Evolutionary conservation across 2,797 vertebrate species (phyloP), one percentile per base, ranked within the genome.

Genomic region (Valencia hispanica): DNA sequence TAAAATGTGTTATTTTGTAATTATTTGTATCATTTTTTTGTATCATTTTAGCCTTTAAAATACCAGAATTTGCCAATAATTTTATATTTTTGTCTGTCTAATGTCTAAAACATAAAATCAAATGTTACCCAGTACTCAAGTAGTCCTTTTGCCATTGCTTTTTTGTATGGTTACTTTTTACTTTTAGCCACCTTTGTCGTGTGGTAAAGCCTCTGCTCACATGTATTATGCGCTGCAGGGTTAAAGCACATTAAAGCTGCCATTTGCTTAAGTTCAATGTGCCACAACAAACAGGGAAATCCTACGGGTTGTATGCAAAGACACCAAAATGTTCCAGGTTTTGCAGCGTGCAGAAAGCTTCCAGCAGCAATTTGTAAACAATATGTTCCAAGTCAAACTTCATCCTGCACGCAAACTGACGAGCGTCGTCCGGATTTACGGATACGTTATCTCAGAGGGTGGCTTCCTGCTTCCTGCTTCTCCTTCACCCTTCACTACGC

Each of bases 331-430:
- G 75, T 73, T 51, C 74, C 0, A 1, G 5, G 61, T 72, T 25
- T 4, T 73, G 72, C 81, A 20, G 48, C 59, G n/a, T 11, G 65
- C 70, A 81, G 77, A 72, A 63, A 45, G 81, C 63, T 81, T 72
- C 80, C 74, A 32, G 12, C 71, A 75, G 81, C 57, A 72, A 71
- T 73, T 20, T 81, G 80, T 90, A 83, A 91, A 91, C 88, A 90
- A 30, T 17, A 22, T 63, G 45, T 70, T 72, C 55, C 81, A 74
- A 86, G 88, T 93, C 89, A 92, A 88, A 91, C 89, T 87, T 84
- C 79, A 84, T 69, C 84, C 75, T 78, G 68, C 70, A 34, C 73
- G 73, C 51, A 50, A 34, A 51, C 72, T 65, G 84, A 81, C 73
- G 76, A 32, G 70, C 81, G 70, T 94, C 89, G 79, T 27, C 70